These are phyloP conservation scores for Phyllotis vaccarum DNA, from an alignment of 2,797 vertebrate genomes.

Conservation along the genomic window DNA sequence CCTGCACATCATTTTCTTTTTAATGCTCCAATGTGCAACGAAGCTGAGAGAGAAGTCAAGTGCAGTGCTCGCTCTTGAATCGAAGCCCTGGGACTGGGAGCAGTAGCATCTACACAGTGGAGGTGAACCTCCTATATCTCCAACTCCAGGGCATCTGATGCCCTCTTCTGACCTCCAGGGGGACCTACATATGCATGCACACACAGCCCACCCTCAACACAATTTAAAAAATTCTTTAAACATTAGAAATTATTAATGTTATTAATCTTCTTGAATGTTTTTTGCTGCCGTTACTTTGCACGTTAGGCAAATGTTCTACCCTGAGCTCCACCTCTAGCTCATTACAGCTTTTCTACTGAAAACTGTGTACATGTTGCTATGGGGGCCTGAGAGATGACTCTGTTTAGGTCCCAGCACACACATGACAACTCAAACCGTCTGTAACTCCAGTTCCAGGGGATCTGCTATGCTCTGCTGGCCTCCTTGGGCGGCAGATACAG, in stretches of 20 bases:
- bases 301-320: background rate
- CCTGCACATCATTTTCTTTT: background rate
- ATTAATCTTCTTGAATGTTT: background rate
- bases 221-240: background rate
- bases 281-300: background rate
- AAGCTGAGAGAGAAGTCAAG: conserved; percentile 42
- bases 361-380: background rate
- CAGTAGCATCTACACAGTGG: background rate
- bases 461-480: background rate
- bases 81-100: background rate
- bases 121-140: background rate
- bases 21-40: background rate
- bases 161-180: background rate
- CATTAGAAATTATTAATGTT: background rate
- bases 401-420: background rate
- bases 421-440: background rate
- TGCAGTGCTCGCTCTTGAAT: background rate
- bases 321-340: background rate
- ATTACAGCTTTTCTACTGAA: background rate
- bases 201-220: background rate
- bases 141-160: background rate
- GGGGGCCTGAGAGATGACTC: background rate
- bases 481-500: background rate
- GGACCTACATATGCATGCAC: background rate
- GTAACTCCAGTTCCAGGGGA: background rate